These are phyloP conservation scores for Halcyon leucocephala DNA, from an alignment of 2,797 vertebrate genomes.

Conservation along the genomic window DNA sequence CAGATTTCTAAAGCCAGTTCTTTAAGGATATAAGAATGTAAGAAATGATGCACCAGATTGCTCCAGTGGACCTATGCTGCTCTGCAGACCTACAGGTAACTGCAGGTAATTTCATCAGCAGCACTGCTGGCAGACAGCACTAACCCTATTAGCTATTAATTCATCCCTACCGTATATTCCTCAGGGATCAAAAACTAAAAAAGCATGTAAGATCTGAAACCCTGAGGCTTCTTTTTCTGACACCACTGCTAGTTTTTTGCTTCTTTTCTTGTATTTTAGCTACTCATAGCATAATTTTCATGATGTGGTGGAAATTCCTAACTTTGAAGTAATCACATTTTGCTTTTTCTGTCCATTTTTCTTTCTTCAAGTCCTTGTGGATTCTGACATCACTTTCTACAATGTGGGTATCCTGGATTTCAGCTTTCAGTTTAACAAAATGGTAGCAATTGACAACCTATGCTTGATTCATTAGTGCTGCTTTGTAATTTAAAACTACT, in stretches of 20 bases:
- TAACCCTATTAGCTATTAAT: neutral
- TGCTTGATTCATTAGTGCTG: neutral
- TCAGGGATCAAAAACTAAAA: neutral
- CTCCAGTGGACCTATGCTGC: neutral
- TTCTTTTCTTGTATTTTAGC: neutral
- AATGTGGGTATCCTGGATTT: neutral
- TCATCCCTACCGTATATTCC: neutral
- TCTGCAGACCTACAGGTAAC: neutral
- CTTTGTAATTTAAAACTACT: neutral
- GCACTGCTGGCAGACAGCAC: neutral
- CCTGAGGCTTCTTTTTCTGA: neutral
- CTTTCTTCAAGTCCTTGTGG: conserved; percentile 6
- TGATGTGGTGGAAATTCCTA: conserved; percentile 17
- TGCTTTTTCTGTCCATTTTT: conserved; percentile 27
- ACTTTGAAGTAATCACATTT: conserved; percentile 47
- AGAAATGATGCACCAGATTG: neutral
- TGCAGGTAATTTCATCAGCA: neutral
- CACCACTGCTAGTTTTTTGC: neutral
- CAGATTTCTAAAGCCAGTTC: neutral
- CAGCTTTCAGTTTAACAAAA: conserved; percentile 8
- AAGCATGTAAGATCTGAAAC: neutral
- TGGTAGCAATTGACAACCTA: neutral
- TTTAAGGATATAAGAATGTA: neutral
- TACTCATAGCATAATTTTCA: neutral
- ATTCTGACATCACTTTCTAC: conserved; percentile 6